Base-by-base conservation (phyloP, 35 echinoderm and acorn worm species). In the Anneissia japonica region DNA sequence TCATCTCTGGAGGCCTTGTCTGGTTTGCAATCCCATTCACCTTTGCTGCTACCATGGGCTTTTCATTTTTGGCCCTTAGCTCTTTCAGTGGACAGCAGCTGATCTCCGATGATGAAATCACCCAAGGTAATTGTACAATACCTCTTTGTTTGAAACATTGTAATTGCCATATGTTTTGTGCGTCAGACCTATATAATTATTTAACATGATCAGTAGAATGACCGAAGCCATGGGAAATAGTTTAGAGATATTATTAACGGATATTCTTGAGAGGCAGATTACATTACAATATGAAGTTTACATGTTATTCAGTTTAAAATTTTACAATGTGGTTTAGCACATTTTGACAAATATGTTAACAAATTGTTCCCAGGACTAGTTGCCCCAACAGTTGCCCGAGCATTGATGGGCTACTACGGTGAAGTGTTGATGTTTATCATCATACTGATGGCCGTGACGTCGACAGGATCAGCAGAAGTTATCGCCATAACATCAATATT, bases 21-120 rank as follows among this genome's bases (percentile, higher is more conserved):
- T 97, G 95, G 95, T 97, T 97, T 84, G 85, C 95, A 36, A 90
- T 97, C 17, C 95, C 95, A 30, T 97, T 97, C 74, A 84, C 95
- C 3, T 97, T 97, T 83, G 91, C 95, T 37, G 91, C 95, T 0
- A 97, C 91, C 73, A 93, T 97, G 95, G 95, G 95, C 14, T 79
- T 97, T 29, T 89, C 88, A 7, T 97, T 91, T 72, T 76, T 93
- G 17, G 81, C 95, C 21, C 89, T 97, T 7, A 91, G 91, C 75
- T 91, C 95, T 0, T 45, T 88, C 37, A 78, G 64, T 78, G 95
- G 95, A 26, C 21, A 86, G 30, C 84, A 89, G 26, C 78, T 97
- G 26, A 83, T 97, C 31, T 84, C 91, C 17, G 31, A 40, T 26
- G 55, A 76, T 14, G 35, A 92, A 83, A 75, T 97, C 12, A 87